Conservation (phyloP, 2,888 invertebrate genomes). For the Tineola bisselliella region DNA sequence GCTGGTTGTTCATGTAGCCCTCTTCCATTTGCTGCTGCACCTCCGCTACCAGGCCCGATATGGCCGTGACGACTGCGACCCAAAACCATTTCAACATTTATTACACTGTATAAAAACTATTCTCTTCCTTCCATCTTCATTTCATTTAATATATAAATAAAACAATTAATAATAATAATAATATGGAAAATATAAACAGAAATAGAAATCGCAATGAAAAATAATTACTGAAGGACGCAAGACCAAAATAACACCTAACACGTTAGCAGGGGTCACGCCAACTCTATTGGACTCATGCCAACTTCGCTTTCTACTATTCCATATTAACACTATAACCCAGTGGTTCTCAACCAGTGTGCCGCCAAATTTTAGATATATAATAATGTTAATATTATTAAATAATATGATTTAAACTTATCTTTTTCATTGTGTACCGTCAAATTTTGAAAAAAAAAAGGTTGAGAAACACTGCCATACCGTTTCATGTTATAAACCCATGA, state of each 20-base stretch:
- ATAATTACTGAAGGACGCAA: conserved; percentile 47
- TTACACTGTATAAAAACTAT: too few species aligned
- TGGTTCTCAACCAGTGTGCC: too few species aligned
- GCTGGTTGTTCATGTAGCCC: conserved; percentile 57
- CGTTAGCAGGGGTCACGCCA: conserved; percentile 15
- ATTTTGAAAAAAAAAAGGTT: too few species aligned
- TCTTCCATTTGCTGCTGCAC: conserved; percentile 79
- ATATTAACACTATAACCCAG: too few species aligned
- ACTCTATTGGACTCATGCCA: conserved; percentile 37
- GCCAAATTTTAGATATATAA: too few species aligned
- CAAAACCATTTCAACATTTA: conserved; percentile 21
- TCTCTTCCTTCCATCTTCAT: too few species aligned
- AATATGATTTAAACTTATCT: too few species aligned
- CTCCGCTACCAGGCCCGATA: conserved; percentile 82
- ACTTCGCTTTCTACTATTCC: conserved; percentile 20
- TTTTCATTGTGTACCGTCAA: too few species aligned
- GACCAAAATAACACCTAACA: conserved; percentile 17
- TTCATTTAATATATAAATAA: too few species aligned
- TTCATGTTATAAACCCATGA: too few species aligned
- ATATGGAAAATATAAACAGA: not conserved
- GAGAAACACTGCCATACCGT: too few species aligned
- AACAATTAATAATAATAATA: not conserved
- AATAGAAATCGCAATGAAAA: conserved; percentile 19
- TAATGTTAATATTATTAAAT: too few species aligned
- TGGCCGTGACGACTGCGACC: conserved; percentile 78